Evolutionary conservation across 2,888 invertebrate species (phyloP), one percentile per base, ranked within the genome.

Genomic region (Melanostoma mellinum): DNA sequence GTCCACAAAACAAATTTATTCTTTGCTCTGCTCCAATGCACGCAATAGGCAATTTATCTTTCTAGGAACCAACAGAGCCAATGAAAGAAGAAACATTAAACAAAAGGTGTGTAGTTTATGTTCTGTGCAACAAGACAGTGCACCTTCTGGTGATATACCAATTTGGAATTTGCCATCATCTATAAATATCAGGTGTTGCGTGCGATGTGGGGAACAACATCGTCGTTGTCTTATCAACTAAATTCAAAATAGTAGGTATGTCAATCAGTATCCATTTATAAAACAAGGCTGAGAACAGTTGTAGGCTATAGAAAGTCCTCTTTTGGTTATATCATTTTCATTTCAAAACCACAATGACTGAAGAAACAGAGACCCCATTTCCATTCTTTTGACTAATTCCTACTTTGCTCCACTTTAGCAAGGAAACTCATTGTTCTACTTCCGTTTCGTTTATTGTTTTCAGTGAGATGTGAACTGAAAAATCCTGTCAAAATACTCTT

Each of bases 371-470:
- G 72, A 68, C 77, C 77, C 46, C 77, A 74, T 78, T 84, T 71
- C 52, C 48, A 53, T 60, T 53, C 52, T 53, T 44, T 73, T 58
- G 9, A 63, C 52, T 61, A 68, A 73, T 63, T 69, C 46, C 56
- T 69, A 69, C 63, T 55, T 40, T 79, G 84, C 71, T 75, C 79
- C 61, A 71, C 74, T 75, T 79, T 10, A 36, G 8, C 35, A 50
- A 74, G 50, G 60, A 69, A 84, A 84, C 69, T 84, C 84, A 84
- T 84, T 84, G 79, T 79, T 48, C 84, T 75, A 75, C 60, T 84
- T 79, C 69, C 79, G 65, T 75, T 75, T 55, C 61, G 58, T 35
- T 63, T 48, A n/a, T 48, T 38, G 63, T 30, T 2, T n/a, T 30
- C 2, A 1, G 3, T 6, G 6, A 35, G 33, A 44, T 35, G 50